Evolutionary conservation across 2,888 invertebrate genomes (phyloP), one percentile per base, ranked within the genome.

Genomic region (Cloeon dipterum): DNA sequence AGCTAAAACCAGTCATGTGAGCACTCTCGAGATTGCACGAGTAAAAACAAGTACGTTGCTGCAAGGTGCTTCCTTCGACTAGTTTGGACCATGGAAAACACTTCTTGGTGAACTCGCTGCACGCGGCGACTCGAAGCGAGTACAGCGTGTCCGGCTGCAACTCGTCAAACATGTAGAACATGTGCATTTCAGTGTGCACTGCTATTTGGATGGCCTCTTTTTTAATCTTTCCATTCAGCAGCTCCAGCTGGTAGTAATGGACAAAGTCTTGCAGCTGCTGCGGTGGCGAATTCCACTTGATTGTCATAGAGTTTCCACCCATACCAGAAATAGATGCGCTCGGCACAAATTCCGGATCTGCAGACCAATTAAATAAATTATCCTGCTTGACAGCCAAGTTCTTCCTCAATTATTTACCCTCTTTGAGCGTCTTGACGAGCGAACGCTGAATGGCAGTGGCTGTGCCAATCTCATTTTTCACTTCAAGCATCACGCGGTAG

Each of bases 21-120:
- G n/a, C 7, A 20, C 20, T 4, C n/a, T n/a, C n/a, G n/a, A n/a
- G n/a, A n/a, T n/a, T n/a, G n/a, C n/a, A n/a, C 13, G 13, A 13
- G 25, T 13, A 25, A 25, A 25, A 25, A 25, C n/a, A 25, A n/a
- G 13, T 25, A 26, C 11, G 25, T 25, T 13, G n/a, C n/a, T 85
- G 85, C 58, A 81, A 64, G 1, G 86, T 86, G 1, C 76, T 76
- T 1, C 79, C 85, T 50, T 75, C 74, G 43, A 79, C 75, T 45
- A 68, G 62, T 21, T 66, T 62, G 0, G 85, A 85, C 74, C 76
- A 78, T 10, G 70, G 64, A 1, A 83, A 81, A 51, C 86, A 88
- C 26, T 63, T 58, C 44, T 66, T 64, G 1, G 75, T 76, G 47
- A 71, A 74, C 45, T 81, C 74, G 39, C 76, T 82, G 49, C 88